phyloP scores from a whole-genome alignment of 2,797 vertebrate species.

The Pseudochirops corinnae region DNA sequence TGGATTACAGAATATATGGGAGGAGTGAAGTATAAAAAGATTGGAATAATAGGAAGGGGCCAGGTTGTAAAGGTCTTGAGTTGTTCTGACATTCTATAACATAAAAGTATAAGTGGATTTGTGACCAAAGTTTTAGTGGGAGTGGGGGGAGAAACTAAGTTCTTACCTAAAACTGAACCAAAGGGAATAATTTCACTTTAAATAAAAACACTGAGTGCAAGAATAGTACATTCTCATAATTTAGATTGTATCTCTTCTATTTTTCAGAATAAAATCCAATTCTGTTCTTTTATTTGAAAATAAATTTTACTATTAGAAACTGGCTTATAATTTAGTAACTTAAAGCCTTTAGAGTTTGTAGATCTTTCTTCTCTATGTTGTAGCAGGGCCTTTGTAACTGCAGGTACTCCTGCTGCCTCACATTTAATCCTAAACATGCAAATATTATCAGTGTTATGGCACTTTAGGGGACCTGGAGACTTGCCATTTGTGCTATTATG shows the following conservation, averaged over 20 bases:
- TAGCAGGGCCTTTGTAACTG: constrained; percentile 39
- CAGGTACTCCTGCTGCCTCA: constrained; percentile 52
- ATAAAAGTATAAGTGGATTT: neutral
- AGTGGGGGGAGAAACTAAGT: constrained; percentile 36
- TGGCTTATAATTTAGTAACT: constrained; percentile 58
- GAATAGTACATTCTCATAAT: constrained; percentile 45
- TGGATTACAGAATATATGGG: neutral
- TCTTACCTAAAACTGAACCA: constrained; percentile 9
- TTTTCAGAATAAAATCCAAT: constrained; percentile 50
- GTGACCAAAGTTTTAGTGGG: neutral
- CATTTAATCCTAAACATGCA: constrained; percentile 65
- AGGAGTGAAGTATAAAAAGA: neutral
- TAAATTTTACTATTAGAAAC: constrained; percentile 5
- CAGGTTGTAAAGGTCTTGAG: neutral
- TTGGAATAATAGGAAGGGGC: neutral
- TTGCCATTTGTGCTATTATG: constrained; percentile 74
- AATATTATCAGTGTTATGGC: constrained; percentile 59
- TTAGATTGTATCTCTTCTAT: neutral
- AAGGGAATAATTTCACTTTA: constrained; percentile 26
- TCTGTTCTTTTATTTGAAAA: constrained; percentile 22
- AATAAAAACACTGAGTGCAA: constrained; percentile 30
- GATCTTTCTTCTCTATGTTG: constrained; percentile 3
- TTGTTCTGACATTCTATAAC: neutral
- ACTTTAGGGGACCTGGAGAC: constrained; percentile 66
- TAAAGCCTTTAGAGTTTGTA: neutral